phyloP scores from a whole-genome alignment of 1,140 invertebrate species.

The Neodiprion fabricii region DNA sequence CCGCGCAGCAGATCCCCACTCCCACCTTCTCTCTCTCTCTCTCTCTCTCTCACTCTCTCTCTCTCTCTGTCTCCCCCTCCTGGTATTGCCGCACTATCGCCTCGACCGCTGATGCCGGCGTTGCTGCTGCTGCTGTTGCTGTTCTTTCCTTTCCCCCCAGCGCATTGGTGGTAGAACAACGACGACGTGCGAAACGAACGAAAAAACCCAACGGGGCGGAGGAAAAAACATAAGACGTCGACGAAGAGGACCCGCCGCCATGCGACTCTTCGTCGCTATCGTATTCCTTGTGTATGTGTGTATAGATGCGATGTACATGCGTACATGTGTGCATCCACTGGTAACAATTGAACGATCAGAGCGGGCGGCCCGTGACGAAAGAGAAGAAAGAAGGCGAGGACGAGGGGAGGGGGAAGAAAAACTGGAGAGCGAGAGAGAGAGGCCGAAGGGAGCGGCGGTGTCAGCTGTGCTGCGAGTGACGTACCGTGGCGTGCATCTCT shows the following conservation, averaged over 20 bases:
- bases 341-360: slow-evolving; percentile 4
- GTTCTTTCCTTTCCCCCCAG: slow-evolving; percentile 18
- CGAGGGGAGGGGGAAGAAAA: slow-evolving; percentile 23
- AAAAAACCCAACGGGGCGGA: slow-evolving; percentile 20
- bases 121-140: neutral
- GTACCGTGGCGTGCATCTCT: neutral
- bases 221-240: neutral
- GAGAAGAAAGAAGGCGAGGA: slow-evolving; percentile 11
- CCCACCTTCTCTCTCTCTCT: neutral
- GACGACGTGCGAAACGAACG: slow-evolving; percentile 37
- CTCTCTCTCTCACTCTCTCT: neutral
- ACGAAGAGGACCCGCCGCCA: neutral
- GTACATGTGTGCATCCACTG: neutral
- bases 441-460: neutral
- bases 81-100: slow-evolving; percentile 24
- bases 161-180: slow-evolving; percentile 33
- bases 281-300: neutral
- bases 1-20: slow-evolving; percentile 20
- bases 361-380: neutral
- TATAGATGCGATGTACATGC: too few relatives aligned
- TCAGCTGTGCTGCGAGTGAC: slow-evolving; percentile 4
- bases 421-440: slow-evolving; percentile 11
- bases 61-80: slow-evolving; percentile 16
- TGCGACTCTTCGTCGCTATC: neutral
- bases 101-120: neutral